Conservation (phyloP, 2,797 vertebrate species). For the Gymnodraco acuticeps region DNA sequence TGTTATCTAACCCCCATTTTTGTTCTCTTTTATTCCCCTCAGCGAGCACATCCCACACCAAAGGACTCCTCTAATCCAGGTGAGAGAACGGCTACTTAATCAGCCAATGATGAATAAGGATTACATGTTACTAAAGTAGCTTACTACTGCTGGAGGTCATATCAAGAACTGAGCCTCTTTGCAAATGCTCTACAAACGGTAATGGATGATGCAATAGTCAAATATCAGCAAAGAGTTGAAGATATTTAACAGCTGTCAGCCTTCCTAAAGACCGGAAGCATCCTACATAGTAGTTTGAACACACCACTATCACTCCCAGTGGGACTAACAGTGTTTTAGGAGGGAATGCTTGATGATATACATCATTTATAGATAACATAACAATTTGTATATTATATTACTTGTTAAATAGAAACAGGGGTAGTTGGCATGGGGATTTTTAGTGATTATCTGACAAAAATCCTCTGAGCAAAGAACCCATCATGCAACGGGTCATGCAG, state of each 20-base stretch:
- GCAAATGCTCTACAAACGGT: slow-evolving; percentile 39
- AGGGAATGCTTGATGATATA: neutral
- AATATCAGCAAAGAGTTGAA: slow-evolving; percentile 32
- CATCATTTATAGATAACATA: neutral
- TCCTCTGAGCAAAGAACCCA: neutral
- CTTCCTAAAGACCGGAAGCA: slow-evolving; percentile 24
- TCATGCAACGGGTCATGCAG: slow-evolving; percentile 8
- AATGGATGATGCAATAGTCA: slow-evolving; percentile 10
- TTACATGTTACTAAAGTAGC: slow-evolving; percentile 69
- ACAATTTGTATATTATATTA: neutral
- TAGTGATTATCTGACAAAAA: neutral
- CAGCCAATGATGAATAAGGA: slow-evolving; percentile 65
- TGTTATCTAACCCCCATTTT: slow-evolving; percentile 69
- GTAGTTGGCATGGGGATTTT: neutral
- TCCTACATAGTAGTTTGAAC: slow-evolving; percentile 25
- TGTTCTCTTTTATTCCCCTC: slow-evolving; percentile 55
- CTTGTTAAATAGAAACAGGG: neutral
- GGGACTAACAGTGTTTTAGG: slow-evolving; percentile 9
- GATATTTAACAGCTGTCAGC: slow-evolving; percentile 42
- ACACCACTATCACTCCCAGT: neutral
- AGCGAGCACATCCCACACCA: slow-evolving; percentile 27
- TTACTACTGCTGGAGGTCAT: slow-evolving; percentile 53
- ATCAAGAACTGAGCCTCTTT: slow-evolving; percentile 38
- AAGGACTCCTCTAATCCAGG: slow-evolving; percentile 72
- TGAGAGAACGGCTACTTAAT: slow-evolving; percentile 62